Base-by-base conservation (phyloP, 2,888 invertebrate genomes). In the Trisateles emortualis region DNA sequence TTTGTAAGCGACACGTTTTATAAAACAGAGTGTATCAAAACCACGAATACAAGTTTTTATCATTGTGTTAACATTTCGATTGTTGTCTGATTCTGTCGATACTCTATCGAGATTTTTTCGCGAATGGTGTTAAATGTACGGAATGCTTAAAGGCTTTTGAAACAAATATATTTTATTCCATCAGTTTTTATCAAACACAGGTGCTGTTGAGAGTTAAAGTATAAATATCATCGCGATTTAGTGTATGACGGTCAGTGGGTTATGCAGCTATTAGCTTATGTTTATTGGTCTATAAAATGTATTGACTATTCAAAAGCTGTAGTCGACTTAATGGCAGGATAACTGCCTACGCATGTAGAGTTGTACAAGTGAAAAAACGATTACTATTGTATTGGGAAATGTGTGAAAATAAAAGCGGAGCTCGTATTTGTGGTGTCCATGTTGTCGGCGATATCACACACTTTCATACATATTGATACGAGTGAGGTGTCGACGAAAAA, bases 401-500 rank as follows among this genome's bases (percentile, higher is more conserved):
- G 53, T 57, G 68, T 64, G 60, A 68, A 64, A 71, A 68, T 69
- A 64, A 70, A 71, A 56, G 55, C 52, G 54, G 38, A 26, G 17
- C 52, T 60, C 49, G 63, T 29, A 52, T 44, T 55, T 56, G 59
- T 56, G 40, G 32, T 46, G 52, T 54, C 54, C 64, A 19, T 63
- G 59, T 56, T 73, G 84, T 81, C 87, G 88, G 84, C 84, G 67
- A 78, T 81, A 80, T 88, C 87, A 89, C 83, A 86, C 80, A 77
- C 65, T 61, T 53, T 66, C 84, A 89, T 91, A 89, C 88, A 91
- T 89, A 91, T 88, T 88, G 86, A 90, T 87, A 88, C 81, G 70
- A 72, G 84, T 84, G 86, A 88, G 90, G 90, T 91, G 92, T 89
- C 81, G 74, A 73, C 79, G 82, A 92, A 92, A 92, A 92, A 92